Evolutionary conservation across 2,888 invertebrate genomes (phyloP).

Genomic region (Beris chalybata): DNA sequence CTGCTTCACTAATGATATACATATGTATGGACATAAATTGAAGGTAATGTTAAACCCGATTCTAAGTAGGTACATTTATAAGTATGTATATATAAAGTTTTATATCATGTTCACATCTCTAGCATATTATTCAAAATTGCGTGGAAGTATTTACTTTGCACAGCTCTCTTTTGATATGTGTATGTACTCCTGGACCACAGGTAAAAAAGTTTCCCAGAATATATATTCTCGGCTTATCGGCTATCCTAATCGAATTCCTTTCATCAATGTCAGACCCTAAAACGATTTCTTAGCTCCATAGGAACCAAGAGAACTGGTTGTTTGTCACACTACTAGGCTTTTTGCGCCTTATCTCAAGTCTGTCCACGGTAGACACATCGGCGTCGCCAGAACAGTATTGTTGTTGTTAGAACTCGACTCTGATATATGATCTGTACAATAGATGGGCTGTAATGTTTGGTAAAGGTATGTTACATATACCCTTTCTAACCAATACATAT

Average conservation of each 20-base stretch:
- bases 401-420: slow-evolving; percentile 20
- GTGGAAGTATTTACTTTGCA: too few relatives aligned
- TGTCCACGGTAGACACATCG: slow-evolving; percentile 27
- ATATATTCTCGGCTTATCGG: slow-evolving; percentile 32
- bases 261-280: slow-evolving; percentile 29
- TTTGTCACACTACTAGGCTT: slow-evolving; percentile 22
- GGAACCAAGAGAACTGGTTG: slow-evolving; percentile 6
- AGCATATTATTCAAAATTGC: too few relatives aligned
- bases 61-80: too few relatives aligned
- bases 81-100: too few relatives aligned
- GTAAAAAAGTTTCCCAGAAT: slow-evolving; percentile 25
- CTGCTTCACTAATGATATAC: too few relatives aligned
- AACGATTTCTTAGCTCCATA: slow-evolving; percentile 28
- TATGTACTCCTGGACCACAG: not conserved
- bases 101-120: too few relatives aligned
- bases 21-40: too few relatives aligned
- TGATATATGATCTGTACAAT: slow-evolving; percentile 26
- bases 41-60: too few relatives aligned
- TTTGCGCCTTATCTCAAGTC: slow-evolving; percentile 23
- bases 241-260: slow-evolving; percentile 37
- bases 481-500: too few relatives aligned
- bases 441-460: not conserved
- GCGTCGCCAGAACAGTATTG: slow-evolving; percentile 22
- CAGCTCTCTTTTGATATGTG: too few relatives aligned
- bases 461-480: too few relatives aligned